phyloP scores from a whole-genome alignment of 2,888 invertebrate genomes.

The Epinotia ramella region DNA sequence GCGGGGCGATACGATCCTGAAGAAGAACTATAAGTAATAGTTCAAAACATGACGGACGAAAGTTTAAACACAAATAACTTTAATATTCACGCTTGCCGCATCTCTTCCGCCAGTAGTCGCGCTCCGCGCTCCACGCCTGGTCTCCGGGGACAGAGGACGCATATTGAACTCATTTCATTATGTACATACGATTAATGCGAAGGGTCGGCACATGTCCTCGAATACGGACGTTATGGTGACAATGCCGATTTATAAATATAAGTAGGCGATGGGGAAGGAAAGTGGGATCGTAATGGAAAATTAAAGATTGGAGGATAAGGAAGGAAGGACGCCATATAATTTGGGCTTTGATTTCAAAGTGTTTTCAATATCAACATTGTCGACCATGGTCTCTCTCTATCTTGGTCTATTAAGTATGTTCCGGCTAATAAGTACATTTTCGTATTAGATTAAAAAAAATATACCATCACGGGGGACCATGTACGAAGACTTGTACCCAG shows the following conservation, averaged over 20 bases:
- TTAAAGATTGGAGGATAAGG: not conserved
- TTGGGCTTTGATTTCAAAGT: too few species aligned
- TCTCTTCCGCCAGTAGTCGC: conserved; percentile 8
- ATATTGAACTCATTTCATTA: conserved; percentile 85
- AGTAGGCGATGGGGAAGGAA: not conserved
- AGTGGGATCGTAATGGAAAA: not conserved
- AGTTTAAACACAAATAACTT: not conserved
- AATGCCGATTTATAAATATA: conserved; percentile 24
- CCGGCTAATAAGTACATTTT: too few species aligned
- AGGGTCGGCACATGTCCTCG: conserved; percentile 65
- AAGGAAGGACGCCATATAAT: not conserved
- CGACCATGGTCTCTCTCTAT: too few species aligned
- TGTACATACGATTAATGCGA: conserved; percentile 76
- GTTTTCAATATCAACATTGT: too few species aligned
- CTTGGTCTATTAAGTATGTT: too few species aligned
- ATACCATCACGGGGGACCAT: too few species aligned
- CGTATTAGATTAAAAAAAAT: too few species aligned
- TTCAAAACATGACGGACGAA: too few species aligned
- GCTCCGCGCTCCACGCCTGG: conserved; percentile 36
- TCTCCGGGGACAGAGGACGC: conserved; percentile 69
- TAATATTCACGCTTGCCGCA: conserved; percentile 13
- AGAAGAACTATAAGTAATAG: not conserved
- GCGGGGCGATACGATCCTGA: not conserved
- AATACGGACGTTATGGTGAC: conserved; percentile 49
- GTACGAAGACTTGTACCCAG: too few species aligned